These are phyloP conservation scores for Montipora sp. DNA, from an alignment of 64 coral and sea anemone species.

Conservation along the genomic window DNA sequence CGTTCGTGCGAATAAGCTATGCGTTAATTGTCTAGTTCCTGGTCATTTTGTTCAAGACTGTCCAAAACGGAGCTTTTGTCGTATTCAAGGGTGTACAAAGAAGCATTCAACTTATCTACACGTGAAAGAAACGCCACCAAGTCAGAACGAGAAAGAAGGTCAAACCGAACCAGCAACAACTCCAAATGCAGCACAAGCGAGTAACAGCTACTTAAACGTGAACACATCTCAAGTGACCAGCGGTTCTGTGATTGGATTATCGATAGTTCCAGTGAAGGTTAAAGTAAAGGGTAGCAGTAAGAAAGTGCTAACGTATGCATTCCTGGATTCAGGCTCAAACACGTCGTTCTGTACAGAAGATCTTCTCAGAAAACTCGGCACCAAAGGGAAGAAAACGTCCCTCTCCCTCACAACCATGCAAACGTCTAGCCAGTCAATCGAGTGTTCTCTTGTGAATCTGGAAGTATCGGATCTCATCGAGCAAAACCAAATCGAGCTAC, in stretches of 20 bases:
- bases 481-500: conserved; percentile 43
- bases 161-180: not conserved
- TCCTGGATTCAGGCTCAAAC: not conserved
- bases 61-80: conserved; percentile 67
- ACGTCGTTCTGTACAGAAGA: not conserved
- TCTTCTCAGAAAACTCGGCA: not conserved
- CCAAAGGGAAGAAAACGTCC: not conserved
- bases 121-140: conserved; percentile 3
- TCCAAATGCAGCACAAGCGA: not conserved
- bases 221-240: not conserved
- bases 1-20: not conserved
- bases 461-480: conserved; percentile 17
- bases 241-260: not conserved
- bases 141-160: not conserved
- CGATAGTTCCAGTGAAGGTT: not conserved
- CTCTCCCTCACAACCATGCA: not conserved
- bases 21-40: conserved; percentile 2
- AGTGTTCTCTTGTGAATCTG: not conserved
- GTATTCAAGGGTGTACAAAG: conserved; percentile 38
- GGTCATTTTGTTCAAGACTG: conserved; percentile 16
- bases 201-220: not conserved
- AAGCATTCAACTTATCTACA: conserved; percentile 76
- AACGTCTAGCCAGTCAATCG: not conserved
- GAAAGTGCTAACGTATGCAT: not conserved
- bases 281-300: not conserved